Conservation (phyloP, 2,888 invertebrate genomes). For the Coelogynopora nodosa region DNA sequence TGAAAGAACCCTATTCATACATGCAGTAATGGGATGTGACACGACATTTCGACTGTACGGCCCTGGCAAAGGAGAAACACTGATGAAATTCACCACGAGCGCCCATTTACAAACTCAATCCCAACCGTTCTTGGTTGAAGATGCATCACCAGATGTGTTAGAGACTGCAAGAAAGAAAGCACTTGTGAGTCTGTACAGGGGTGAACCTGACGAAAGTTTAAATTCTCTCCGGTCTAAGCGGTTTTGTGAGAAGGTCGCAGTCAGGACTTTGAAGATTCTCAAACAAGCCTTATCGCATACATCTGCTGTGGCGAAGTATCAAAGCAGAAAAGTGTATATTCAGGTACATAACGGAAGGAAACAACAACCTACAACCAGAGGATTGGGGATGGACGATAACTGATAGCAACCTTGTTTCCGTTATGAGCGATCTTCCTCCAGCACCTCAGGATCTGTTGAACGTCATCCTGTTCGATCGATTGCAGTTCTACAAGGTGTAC, state of each 20-base stretch:
- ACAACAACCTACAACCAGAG: conserved; percentile 17
- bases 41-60: neutral
- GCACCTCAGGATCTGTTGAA: conserved; percentile 1
- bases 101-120: neutral
- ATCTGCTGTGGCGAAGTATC: neutral
- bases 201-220: too few species aligned
- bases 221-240: neutral
- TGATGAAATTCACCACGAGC: neutral
- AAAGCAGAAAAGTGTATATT: neutral
- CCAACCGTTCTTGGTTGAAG: too few species aligned
- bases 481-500: neutral
- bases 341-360: neutral
- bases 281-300: neutral
- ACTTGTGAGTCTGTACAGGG: too few species aligned
- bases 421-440: too few species aligned
- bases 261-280: neutral
- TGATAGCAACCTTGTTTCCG: neutral
- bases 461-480: neutral
- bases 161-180: too few species aligned
- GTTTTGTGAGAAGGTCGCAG: too few species aligned
- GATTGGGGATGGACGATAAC: neutral
- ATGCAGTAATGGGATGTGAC: neutral
- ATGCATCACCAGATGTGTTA: too few species aligned
- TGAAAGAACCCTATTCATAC: neutral
- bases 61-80: neutral